Base-by-base conservation (phyloP, 2,888 invertebrate genomes). In the Cantharis rustica region DNA sequence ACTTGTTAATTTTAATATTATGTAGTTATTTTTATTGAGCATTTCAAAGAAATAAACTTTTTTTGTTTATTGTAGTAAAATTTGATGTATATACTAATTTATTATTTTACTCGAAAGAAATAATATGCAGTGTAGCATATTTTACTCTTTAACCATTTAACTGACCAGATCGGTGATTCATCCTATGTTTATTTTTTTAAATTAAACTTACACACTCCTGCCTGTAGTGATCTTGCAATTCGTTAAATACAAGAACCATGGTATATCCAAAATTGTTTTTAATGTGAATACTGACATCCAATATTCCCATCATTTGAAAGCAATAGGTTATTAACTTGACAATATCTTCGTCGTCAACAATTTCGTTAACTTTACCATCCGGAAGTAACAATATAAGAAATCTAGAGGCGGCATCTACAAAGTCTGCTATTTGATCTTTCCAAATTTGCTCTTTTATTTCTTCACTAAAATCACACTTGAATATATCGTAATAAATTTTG, bases 271-370 rank as follows among this genome's bases (percentile, higher is more conserved):
- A 90, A 82, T 93, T 91, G 7, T 90, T 90, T 83, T 92, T 92
- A 0, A 92, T 91, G 82, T 94, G 93, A 90, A 93, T 92, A 0
- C 92, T 91, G 1, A 92, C 88, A 76, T 91, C 90, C 4, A 87
- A 86, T 81, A 91, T 80, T 15, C 79, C 80, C 15, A 87, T 81
- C 26, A 86, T 79, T 61, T 83, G 75, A 74, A 85, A 84, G 66
- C 81, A 80, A 20, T 72, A 70, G 16, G 78, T 61, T 71, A 82
- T 72, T 20, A 84, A 71, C 61, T 79, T 77, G 9, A 76, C 70
- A 62, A 79, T 80, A 61, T 79, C 69, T 23, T 75, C 69, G 1
- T 31, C 31, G 13, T 75, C 47, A n/a, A 80, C 69, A 17, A 73
- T 31, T 9, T 68, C 62, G 61, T 73, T 78, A 15, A 78, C 71